Evolutionary conservation across 2,113 vertebrate species (phyloP).

Genomic region (Gobio gobio): DNA sequence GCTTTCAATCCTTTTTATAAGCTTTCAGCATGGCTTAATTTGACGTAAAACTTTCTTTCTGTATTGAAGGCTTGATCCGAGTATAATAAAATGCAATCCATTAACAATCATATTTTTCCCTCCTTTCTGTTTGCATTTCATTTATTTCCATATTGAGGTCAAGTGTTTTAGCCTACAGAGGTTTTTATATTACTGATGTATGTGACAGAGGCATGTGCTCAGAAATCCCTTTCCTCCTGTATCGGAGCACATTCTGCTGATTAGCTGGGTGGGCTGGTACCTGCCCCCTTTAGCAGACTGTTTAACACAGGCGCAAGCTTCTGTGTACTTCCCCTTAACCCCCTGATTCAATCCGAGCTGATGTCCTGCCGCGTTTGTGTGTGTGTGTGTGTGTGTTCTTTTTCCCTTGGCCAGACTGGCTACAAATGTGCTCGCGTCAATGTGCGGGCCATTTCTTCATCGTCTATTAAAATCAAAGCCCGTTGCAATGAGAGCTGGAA

Average conservation of each 20-base stretch:
- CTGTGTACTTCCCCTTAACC: neutral
- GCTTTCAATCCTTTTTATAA: constrained; percentile 27
- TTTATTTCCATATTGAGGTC: constrained; percentile 31
- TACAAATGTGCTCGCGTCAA: constrained; percentile 35
- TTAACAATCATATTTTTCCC: constrained; percentile 32
- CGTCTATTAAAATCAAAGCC: constrained; percentile 76
- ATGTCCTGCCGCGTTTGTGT: constrained; percentile 63
- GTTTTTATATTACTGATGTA: constrained; percentile 6
- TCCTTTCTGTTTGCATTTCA: neutral
- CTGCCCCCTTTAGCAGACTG: constrained; percentile 62
- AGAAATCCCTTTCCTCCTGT: constrained; percentile 57
- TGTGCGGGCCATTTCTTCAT: constrained; percentile 66
- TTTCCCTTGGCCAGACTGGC: constrained; percentile 60
- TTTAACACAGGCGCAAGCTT: constrained; percentile 19
- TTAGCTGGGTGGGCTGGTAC: constrained; percentile 77
- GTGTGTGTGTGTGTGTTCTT: constrained; percentile 12
- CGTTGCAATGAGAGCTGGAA: constrained; percentile 59
- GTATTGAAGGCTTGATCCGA: constrained; percentile 15
- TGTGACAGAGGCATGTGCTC: constrained; percentile 35
- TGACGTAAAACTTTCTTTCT: constrained; percentile 63
- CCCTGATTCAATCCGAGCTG: constrained; percentile 68
- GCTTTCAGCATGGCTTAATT: constrained; percentile 20
- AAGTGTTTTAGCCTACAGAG: constrained; percentile 1
- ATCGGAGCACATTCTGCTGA: constrained; percentile 58
- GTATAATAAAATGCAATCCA: constrained; percentile 54